Evolutionary conservation across 1,140 invertebrate genomes (phyloP).

Genomic region (Temnothorax longispinosus): DNA sequence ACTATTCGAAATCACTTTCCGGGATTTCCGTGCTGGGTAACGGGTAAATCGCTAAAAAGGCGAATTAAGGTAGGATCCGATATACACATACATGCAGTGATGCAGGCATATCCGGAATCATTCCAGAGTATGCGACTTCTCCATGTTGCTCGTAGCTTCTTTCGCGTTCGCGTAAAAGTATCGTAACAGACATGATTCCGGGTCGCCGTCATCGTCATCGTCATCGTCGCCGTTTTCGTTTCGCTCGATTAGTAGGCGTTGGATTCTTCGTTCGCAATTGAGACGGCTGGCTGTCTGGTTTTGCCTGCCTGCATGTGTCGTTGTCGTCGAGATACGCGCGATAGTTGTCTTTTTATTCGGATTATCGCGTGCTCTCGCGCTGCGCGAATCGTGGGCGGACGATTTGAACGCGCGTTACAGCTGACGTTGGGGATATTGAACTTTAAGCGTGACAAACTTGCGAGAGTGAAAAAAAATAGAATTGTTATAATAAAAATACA

Average conservation of each 20-base stretch:
- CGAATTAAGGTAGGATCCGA: constrained; percentile 33
- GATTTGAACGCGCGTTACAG: constrained; percentile 17
- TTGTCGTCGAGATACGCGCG: constrained; percentile 31
- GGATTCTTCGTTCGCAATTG: constrained; percentile 29
- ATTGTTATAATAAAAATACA: background rate
- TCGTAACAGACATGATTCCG: constrained; percentile 1
- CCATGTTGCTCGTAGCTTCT: background rate
- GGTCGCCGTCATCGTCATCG: background rate
- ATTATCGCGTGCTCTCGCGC: constrained; percentile 44
- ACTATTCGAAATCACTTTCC: constrained; percentile 31
- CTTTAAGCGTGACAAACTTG: background rate
- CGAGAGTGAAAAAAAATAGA: background rate
- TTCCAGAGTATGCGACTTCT: background rate
- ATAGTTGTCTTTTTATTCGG: constrained; percentile 32
- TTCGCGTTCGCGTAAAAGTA: background rate
- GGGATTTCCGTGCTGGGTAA: constrained; percentile 23
- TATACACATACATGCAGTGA: no score
- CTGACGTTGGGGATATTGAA: constrained; percentile 3
- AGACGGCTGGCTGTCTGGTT: constrained; percentile 11
- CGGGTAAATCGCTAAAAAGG: constrained; percentile 17
- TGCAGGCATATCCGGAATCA: background rate
- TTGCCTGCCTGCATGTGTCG: background rate
- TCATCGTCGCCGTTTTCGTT: constrained; percentile 10
- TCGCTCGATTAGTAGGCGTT: constrained; percentile 43
- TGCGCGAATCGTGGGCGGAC: constrained; percentile 43